A percentile compares a stretch with the other conserved stretches of the same genome.
Evolutionary conservation across 2,888 invertebrate genomes (phyloP).

Genomic region (Yponomeuta plumbellus): DNA sequence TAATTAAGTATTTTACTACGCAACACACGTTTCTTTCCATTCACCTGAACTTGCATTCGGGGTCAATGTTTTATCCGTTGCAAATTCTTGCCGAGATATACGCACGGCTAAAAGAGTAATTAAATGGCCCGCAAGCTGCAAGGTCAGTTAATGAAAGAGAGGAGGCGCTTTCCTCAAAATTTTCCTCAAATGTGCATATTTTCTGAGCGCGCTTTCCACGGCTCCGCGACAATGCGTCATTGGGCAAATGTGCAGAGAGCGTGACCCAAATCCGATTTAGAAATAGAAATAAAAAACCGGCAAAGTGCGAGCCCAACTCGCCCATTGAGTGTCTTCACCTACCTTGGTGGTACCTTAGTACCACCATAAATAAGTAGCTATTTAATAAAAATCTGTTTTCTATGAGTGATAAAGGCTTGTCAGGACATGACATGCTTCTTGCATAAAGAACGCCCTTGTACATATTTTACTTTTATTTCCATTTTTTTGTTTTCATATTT

Average conservation of each 20-base stretch:
- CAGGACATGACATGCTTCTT: too few relatives aligned
- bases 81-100: background rate
- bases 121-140: background rate
- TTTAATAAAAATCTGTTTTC: too few relatives aligned
- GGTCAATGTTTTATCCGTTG: background rate
- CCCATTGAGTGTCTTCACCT: too few relatives aligned
- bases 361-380: too few relatives aligned
- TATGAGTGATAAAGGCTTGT: too few relatives aligned
- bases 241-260: background rate
- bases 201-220: constrained; percentile 12
- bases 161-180: background rate
- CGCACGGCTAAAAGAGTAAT: background rate
- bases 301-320: too few relatives aligned
- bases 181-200: background rate
- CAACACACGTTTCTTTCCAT: background rate
- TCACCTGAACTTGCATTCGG: background rate
- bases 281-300: background rate
- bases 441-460: too few relatives aligned
- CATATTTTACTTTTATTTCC: too few relatives aligned
- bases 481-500: background rate
- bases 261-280: constrained; percentile 13
- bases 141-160: background rate
- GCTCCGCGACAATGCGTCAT: constrained; percentile 16
- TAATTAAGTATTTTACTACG: background rate
- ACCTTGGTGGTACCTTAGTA: too few relatives aligned